Evolutionary conservation across 2,888 invertebrate genomes (phyloP).

Genomic region (Caenorhabditis zanzibari): DNA sequence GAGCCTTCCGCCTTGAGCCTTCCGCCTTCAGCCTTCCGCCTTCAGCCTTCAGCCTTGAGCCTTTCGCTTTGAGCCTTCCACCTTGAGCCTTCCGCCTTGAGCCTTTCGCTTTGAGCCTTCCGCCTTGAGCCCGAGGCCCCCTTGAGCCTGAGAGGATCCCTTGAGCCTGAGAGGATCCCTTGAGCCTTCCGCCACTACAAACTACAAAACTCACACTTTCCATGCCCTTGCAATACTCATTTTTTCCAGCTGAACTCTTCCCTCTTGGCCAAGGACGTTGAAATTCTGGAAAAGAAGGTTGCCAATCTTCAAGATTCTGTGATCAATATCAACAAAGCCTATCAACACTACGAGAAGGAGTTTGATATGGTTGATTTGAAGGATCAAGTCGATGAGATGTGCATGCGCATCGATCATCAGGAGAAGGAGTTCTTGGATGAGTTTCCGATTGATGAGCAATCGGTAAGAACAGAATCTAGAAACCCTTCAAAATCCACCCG

Average conservation of each 20-base stretch:
- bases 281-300: slow-evolving; percentile 61
- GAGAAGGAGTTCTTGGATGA: slow-evolving; percentile 38
- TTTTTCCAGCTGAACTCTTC: slow-evolving; percentile 40
- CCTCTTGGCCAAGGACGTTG: slow-evolving; percentile 49
- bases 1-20: too few relatives aligned
- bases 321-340: slow-evolving; percentile 48
- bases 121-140: too few relatives aligned
- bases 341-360: slow-evolving; percentile 36
- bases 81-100: too few relatives aligned
- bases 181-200: too few relatives aligned
- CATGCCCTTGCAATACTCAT: too few relatives aligned
- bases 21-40: too few relatives aligned
- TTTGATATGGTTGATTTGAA: slow-evolving; percentile 54
- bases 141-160: not conserved
- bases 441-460: slow-evolving; percentile 10
- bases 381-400: slow-evolving; percentile 61
- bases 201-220: too few relatives aligned
- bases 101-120: too few relatives aligned
- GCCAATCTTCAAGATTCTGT: slow-evolving; percentile 51
- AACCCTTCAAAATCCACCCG: too few relatives aligned
- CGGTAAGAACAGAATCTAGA: slow-evolving; percentile 1
- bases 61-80: too few relatives aligned
- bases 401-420: slow-evolving; percentile 42
- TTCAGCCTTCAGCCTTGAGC: too few relatives aligned
- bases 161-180: too few relatives aligned